Conservation (phyloP, 1,140 invertebrate species). For the Drosophila bifasciata region DNA sequence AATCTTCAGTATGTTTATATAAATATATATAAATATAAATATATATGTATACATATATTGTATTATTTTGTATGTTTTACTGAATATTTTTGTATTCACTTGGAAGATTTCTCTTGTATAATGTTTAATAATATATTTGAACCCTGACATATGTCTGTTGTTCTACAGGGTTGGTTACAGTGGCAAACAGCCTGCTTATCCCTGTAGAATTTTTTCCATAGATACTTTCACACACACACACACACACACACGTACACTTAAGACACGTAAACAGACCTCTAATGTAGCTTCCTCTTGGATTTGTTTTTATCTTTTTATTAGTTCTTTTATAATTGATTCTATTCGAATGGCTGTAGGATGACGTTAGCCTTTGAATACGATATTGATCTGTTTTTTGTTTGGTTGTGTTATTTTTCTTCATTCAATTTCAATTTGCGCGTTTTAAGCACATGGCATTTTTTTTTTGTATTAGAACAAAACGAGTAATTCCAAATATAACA, state of each 20-base stretch:
- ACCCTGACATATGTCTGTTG: conserved; percentile 64
- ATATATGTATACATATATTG: too few species aligned
- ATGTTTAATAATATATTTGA: conserved; percentile 15
- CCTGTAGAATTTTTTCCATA: conserved; percentile 23
- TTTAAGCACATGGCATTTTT: conserved; percentile 65
- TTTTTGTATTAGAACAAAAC: conserved; percentile 57
- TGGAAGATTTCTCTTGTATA: neutral
- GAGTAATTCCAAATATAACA: conserved; percentile 73
- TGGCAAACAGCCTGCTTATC: conserved; percentile 37
- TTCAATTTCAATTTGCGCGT: conserved; percentile 63
- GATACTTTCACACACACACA: conserved; percentile 33
- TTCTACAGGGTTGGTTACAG: neutral
- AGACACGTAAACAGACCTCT: conserved; percentile 32
- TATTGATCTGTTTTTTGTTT: conserved; percentile 38
- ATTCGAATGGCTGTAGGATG: conserved; percentile 63
- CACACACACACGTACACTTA: conserved; percentile 16
- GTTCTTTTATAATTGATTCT: conserved; percentile 37
- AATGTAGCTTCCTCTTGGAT: conserved; percentile 27
- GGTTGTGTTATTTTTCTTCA: conserved; percentile 18
- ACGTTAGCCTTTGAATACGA: conserved; percentile 60
- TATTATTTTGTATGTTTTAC: too few species aligned
- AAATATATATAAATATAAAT: too few species aligned
- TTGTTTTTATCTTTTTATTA: conserved; percentile 14
- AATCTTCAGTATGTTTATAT: too few species aligned
- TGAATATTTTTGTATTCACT: too few species aligned